Evolutionary conservation across 2,113 vertebrate genomes (phyloP), one percentile per base, ranked within the genome.

Genomic region (Aldabrachelys gigantea): DNA sequence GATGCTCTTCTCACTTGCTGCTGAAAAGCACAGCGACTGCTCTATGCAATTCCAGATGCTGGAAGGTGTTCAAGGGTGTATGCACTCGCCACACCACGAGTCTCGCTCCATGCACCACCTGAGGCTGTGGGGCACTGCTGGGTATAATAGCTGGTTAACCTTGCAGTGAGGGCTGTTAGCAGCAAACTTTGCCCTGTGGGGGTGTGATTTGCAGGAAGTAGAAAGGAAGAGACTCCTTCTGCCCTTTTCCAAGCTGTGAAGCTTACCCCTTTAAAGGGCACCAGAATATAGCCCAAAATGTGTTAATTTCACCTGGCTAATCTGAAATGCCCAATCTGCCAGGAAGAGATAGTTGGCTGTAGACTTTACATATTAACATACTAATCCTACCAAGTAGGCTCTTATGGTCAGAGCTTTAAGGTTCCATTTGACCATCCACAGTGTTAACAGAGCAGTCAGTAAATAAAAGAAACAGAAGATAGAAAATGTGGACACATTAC

Each of bases 311-410:
- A 91, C 2, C 0, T 0, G 44, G 44, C 25, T 83, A 50, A 44
- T 27, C 9, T 80, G 35, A 14, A 93, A 27, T 4, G 89, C 57
- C 4, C 78, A 85, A 17, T 19, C 8, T 50, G 11, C 17, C 14
- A 50, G 80, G 82, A 65, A 27, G 27, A 0, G 0, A 21, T 19
- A 79, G 5, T 1, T 0, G 0, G 1, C 50, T 57, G 9, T 9
- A 4, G 0, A 0, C 9, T 44, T 11, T 44, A 89, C 85, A 12
- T 86, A 82, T 65, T 31, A 14, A 11, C 21, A 62, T 4, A 38
- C 8, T 82, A 29, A 53, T 22, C 25, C 44, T 65, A 80, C 35
- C 0, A 0, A 52, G 0, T 0, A 0, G 0, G 69, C 47, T 47
- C 78, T 49, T 52, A 44, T 0, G 1, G 89, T 50, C 27, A 9